Base-by-base conservation (phyloP, 1,140 invertebrate species). In the Leptopilina boulardi region DNA sequence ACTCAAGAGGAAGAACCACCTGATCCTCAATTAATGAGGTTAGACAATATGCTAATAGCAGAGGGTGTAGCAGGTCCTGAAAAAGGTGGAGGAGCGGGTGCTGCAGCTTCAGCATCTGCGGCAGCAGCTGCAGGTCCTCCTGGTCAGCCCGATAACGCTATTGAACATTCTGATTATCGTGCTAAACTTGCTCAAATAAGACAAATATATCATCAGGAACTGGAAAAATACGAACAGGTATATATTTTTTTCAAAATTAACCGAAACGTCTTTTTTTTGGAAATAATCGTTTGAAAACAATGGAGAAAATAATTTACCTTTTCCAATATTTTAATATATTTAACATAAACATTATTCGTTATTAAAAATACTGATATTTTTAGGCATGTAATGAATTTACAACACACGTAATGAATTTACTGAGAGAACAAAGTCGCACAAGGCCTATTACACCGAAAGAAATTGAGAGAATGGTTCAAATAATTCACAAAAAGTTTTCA, bases 371-470 rank as follows among this genome's bases (percentile, higher is more conserved):
- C 23, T 76, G 59, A 59, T 42, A 54, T 74, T 81, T n/a, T 51
- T 94, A 99, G 94, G 98, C 99, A 5, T 99, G 99, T 93, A 98
- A 98, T 90, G 99, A 99, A 93, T 99, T 99, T 91, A 99, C 99
- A 70, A 99, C 98, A 10, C 99, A 99, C 91, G 99, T 99, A 34
- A 99, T 99, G 95, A 99, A 99, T 91, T 92, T 99, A 73, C 93
- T 99, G 70, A 93, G 98, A 76, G 99, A 99, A 91, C 99, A 99
- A 91, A 98, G 97, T 87, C 96, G 98, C 84, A 99, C 98, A 77
- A 94, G 98, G 87, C 98, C 98, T 9, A 98, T 99, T 85, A 98
- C 97, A 21, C 96, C 96, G 26, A 93, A 93, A 89, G 99, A 99
- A 93, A 99, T 99, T 84, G 98, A 99, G 89, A 94, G 99, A 85